Evolutionary conservation across 1,140 invertebrate species (phyloP).

Genomic region (Solenopsis fugax): DNA sequence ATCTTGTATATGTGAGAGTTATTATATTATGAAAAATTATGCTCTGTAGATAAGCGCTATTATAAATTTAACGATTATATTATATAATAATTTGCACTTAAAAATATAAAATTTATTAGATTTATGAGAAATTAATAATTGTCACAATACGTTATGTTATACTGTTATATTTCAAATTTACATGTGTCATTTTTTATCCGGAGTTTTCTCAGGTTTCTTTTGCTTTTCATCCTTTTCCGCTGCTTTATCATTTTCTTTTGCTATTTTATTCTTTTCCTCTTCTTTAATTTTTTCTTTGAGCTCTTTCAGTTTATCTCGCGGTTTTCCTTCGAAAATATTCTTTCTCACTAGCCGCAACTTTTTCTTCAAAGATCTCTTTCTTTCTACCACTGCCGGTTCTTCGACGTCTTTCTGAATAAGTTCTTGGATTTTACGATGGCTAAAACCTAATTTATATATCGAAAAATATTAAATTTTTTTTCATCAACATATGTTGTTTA

Average conservation of each 20-base stretch:
- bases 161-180: background rate
- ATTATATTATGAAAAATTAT: background rate
- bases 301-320: conserved; percentile 75
- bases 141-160: background rate
- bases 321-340: conserved; percentile 81
- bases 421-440: background rate
- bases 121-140: background rate
- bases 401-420: conserved; percentile 75
- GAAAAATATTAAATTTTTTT: background rate
- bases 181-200: background rate
- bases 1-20: background rate
- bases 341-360: conserved; percentile 76
- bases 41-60: background rate
- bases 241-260: conserved; percentile 12
- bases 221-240: conserved; percentile 16
- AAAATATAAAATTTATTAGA: background rate
- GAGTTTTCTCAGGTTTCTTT: background rate
- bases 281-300: conserved; percentile 59
- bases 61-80: conserved; percentile 13
- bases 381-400: conserved; percentile 79
- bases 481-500: background rate
- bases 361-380: conserved; percentile 80
- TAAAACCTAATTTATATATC: background rate
- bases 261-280: conserved; percentile 49
- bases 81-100: background rate